Percentiles rank a stretch among this genome's conserved stretches.
Conservation (phyloP, 2,113 vertebrate genomes). For the Tachysurus fulvidraco region DNA sequence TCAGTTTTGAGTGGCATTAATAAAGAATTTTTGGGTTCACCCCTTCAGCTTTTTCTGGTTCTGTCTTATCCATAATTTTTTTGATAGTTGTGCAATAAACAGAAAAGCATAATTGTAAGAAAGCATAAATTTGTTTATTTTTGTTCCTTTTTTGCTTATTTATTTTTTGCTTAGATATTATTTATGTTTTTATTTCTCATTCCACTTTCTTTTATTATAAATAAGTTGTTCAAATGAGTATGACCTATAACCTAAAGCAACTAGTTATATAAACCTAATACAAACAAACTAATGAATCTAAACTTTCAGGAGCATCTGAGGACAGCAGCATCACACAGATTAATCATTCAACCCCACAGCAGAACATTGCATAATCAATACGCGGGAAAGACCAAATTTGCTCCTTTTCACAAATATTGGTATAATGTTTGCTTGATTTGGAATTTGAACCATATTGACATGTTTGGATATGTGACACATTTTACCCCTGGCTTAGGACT, state of each 20-base stretch:
- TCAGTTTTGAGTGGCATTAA: neutral
- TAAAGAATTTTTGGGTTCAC: neutral
- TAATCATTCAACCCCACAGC: slow-evolving; percentile 26
- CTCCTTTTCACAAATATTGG: neutral
- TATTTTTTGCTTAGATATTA: neutral
- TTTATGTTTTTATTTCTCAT: neutral
- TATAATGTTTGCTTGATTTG: slow-evolving; percentile 10
- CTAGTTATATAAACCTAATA: neutral
- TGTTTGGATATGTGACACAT: slow-evolving; percentile 8
- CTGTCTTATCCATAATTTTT: neutral
- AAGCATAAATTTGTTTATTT: neutral
- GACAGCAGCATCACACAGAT: slow-evolving; percentile 14
- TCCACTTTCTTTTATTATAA: neutral
- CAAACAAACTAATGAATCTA: neutral
- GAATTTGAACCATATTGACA: slow-evolving; percentile 40
- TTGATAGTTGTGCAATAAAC: neutral
- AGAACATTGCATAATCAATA: neutral
- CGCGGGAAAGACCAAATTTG: neutral
- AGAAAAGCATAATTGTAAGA: neutral
- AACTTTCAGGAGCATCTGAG: neutral
- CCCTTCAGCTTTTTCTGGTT: neutral
- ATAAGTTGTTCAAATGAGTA: neutral
- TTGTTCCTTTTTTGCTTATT: neutral
- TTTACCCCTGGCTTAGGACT: neutral
- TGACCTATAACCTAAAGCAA: neutral